phyloP scores from a whole-genome alignment of 2,797 vertebrate genomes.

The Selene dorsalis region DNA sequence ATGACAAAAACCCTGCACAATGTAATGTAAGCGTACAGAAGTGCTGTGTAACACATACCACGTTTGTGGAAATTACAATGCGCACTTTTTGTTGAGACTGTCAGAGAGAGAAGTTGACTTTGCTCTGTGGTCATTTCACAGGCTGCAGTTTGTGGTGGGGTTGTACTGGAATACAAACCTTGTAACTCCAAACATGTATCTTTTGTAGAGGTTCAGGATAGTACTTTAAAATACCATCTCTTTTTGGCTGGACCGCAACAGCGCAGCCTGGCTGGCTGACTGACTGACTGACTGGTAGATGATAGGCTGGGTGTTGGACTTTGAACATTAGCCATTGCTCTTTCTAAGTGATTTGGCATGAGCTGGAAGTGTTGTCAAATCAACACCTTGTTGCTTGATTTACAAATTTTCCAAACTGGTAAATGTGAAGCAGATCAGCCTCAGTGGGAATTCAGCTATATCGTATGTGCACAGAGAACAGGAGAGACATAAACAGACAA shows the following conservation, averaged over 20 bases:
- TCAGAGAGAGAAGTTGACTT: conserved; percentile 39
- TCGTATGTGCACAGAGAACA: no score
- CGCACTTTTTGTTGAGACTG: conserved; percentile 66
- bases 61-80: conserved; percentile 42
- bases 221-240: conserved; percentile 20
- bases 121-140: conserved; percentile 50
- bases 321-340: no score
- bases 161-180: conserved; percentile 57
- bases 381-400: no score
- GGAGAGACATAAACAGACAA: no score
- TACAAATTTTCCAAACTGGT: no score
- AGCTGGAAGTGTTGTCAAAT: no score
- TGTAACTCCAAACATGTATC: conserved; percentile 50
- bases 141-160: conserved; percentile 64
- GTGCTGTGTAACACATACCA: conserved; percentile 17
- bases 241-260: conserved; percentile 3
- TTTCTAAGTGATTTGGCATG: no score
- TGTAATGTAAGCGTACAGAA: neutral
- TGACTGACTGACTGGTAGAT: no score
- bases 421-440: no score
- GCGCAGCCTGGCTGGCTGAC: no score
- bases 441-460: no score
- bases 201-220: conserved; percentile 41
- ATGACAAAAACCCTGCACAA: neutral
- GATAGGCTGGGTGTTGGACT: no score